These are phyloP conservation scores for Aegithalos caudatus DNA, from an alignment of 2,113 vertebrate species.

Conservation along the genomic window DNA sequence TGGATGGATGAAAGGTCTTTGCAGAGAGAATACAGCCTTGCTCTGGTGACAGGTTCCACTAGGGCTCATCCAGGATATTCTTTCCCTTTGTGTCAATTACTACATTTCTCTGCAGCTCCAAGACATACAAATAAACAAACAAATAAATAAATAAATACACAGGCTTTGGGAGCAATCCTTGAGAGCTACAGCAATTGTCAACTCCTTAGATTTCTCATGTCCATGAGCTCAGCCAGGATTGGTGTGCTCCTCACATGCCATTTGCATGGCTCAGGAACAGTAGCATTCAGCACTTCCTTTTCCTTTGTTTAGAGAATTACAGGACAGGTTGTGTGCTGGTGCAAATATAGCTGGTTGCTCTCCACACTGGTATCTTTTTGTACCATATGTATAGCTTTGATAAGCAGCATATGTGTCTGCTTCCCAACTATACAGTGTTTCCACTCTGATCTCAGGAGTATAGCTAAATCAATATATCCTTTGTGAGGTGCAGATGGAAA, in stretches of 20 bases:
- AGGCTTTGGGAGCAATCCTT: neutral
- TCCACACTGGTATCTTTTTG: neutral
- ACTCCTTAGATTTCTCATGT: neutral
- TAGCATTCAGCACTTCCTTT: slow-evolving; percentile 8
- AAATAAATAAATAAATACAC: neutral
- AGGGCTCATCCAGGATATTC: neutral
- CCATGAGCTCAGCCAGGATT: neutral
- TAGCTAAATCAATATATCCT: slow-evolving; percentile 56
- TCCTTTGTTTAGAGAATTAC: slow-evolving; percentile 37
- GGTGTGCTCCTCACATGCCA: neutral
- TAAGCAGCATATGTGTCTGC: slow-evolving; percentile 55
- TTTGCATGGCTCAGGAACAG: neutral
- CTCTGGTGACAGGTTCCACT: neutral
- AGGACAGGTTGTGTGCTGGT: neutral
- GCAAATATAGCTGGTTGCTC: slow-evolving; percentile 12
- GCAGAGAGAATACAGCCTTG: neutral
- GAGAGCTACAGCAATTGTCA: neutral
- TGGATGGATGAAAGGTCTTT: neutral
- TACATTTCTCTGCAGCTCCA: neutral
- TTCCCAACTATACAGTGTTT: slow-evolving; percentile 21
- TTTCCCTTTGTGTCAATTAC: neutral
- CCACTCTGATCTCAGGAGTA: slow-evolving; percentile 63
- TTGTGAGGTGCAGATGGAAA: slow-evolving; percentile 65
- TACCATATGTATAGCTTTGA: slow-evolving; percentile 36
- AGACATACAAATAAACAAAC: neutral